Evolutionary conservation across 2,113 vertebrate species (phyloP).

Genomic region (Aldabrachelys gigantea): DNA sequence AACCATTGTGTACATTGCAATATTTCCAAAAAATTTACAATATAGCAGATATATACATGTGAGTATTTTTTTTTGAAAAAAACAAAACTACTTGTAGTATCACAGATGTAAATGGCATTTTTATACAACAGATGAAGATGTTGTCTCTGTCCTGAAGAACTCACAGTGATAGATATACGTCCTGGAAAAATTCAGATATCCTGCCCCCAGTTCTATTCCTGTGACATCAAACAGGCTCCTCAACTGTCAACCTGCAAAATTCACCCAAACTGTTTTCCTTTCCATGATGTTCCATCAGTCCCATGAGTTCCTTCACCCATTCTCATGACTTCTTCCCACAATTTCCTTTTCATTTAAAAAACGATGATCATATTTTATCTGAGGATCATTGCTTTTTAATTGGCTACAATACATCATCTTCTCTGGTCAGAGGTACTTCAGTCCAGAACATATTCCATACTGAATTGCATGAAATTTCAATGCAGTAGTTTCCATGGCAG

Average conservation of each 20-base stretch:
- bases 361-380: background rate
- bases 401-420: no score
- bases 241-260: background rate
- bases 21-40: background rate
- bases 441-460: no score
- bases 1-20: background rate
- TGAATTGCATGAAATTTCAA: no score
- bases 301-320: background rate
- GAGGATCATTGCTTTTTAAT: background rate
- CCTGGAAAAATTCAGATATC: background rate
- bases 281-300: background rate
- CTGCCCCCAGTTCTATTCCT: background rate
- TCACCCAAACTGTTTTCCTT: background rate
- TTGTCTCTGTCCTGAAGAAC: background rate
- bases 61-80: background rate
- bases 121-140: background rate
- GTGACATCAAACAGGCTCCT: background rate
- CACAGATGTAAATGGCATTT: background rate
- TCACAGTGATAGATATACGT: background rate
- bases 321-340: background rate
- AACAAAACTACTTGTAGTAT: background rate
- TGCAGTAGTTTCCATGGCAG: no score
- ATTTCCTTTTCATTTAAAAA: background rate
- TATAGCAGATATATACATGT: background rate
- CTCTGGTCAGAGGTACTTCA: no score